Evolutionary conservation across 2,888 invertebrate species (phyloP), one percentile per base, ranked within the genome.

Genomic region (Cancer borealis): DNA sequence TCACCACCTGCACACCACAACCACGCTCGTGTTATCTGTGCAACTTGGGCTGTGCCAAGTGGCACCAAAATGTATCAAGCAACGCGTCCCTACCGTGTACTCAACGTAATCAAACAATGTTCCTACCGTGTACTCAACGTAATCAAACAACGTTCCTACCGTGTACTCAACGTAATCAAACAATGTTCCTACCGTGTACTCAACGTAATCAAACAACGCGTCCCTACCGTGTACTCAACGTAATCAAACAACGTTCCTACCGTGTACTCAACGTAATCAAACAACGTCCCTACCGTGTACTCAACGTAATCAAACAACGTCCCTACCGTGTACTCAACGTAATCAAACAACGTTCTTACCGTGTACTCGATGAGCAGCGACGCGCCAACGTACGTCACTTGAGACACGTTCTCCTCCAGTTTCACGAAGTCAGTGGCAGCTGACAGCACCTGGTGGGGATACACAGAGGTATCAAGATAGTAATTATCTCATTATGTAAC

Each of bases 391-490:
- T 93, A 93, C 21, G 88, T n/a, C 30, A 93, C 91, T 3, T 10
- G 6, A 3, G 92, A 92, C 21, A 89, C 30, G 66, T 47, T 88
- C 39, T 60, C 66, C 47, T 88, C 39, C n/a, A 94, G 91, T 39
- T 54, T 79, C 87, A 94, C 87, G 89, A 94, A 94, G 94, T 94
- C 94, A 5, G 94, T 94, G 79, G 94, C 94, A 45, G 94, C 94
- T 3, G 94, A 94, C 66, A 94, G 89, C n/a, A 95, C 89, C 73
- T 91, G 39, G 84, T 39, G 92, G 92, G 0, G 8, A n/a, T 8
- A 8, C 45, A 79, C 45, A 30, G 91, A 30, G 91, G 46, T 10
- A 30, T 92, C 10, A 26, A 45, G n/a, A 21, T 79, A 45, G 4
- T 66, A 45, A 45, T 66, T 30, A 79, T n/a, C 4, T 26, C 26